Conservation (phyloP, 2,797 vertebrate genomes). For the Threskiornis aethiopicus region DNA sequence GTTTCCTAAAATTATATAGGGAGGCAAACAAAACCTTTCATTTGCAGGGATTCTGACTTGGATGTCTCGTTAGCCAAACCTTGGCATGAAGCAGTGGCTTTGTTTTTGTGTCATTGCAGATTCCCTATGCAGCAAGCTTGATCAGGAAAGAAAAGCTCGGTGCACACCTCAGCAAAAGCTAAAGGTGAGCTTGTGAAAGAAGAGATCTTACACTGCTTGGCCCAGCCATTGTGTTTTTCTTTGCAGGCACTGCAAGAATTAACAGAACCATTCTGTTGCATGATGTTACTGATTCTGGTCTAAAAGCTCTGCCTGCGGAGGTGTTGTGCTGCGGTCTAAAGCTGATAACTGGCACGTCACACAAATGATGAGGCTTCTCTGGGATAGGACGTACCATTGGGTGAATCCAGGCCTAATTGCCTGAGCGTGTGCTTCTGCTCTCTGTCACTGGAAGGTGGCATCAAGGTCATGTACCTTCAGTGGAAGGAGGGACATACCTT, state of each 20-base stretch:
- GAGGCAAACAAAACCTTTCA: background rate
- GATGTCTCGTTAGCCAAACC: background rate
- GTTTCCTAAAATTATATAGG: background rate
- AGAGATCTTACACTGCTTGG: background rate
- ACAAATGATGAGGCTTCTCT: fast-evolving
- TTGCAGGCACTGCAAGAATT: background rate
- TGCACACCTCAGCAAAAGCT: slow-evolving; percentile 93
- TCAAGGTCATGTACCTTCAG: fast-evolving
- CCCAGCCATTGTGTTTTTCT: background rate
- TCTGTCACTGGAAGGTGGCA: background rate
- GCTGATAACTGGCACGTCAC: background rate
- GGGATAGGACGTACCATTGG: fast-evolving
- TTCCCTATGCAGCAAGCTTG: slow-evolving; percentile 95
- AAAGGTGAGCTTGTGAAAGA: slow-evolving; percentile 76
- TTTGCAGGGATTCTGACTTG: background rate
- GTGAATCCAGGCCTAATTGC: background rate
- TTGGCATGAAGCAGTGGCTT: background rate
- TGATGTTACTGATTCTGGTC: background rate
- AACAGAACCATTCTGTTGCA: background rate
- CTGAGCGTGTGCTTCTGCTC: background rate
- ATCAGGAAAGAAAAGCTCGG: slow-evolving; percentile 97
- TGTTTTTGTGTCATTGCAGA: slow-evolving; percentile 80
- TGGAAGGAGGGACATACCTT: background rate
- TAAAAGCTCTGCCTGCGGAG: background rate
- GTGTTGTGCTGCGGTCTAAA: background rate